phyloP scores from a whole-genome alignment of 2,888 invertebrate species.

The Agrotis ipsilon region DNA sequence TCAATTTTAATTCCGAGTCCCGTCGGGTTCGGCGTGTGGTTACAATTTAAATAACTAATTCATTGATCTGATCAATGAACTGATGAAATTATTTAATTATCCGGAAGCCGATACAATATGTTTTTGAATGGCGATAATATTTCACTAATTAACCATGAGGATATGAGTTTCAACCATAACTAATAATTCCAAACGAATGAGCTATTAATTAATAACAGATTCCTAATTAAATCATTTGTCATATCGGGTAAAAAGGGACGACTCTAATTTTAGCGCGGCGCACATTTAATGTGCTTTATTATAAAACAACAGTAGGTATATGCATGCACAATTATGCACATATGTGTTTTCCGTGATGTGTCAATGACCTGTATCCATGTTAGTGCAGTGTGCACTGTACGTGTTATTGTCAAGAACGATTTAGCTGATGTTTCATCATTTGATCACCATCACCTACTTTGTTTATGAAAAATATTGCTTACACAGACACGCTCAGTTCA shows the following conservation, averaged over 20 bases:
- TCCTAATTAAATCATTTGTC: not conserved
- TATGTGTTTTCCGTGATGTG: slow-evolving; percentile 74
- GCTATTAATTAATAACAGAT: not conserved
- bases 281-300: slow-evolving; percentile 23
- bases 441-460: slow-evolving; percentile 18
- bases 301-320: slow-evolving; percentile 31
- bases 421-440: slow-evolving; percentile 50
- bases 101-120: slow-evolving; percentile 29
- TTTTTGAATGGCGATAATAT: slow-evolving; percentile 25
- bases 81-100: slow-evolving; percentile 26
- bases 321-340: slow-evolving; percentile 51
- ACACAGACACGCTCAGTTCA: not conserved
- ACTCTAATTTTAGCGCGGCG: slow-evolving; percentile 40
- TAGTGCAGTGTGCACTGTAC: slow-evolving; percentile 62
- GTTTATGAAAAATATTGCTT: slow-evolving; percentile 31
- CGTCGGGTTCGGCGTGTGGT: slow-evolving; percentile 32
- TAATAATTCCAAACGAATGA: not conserved
- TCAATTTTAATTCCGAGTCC: not conserved
- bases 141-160: slow-evolving; percentile 19
- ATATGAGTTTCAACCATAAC: slow-evolving; percentile 10
- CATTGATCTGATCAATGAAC: slow-evolving; percentile 24
- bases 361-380: slow-evolving; percentile 78
- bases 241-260: slow-evolving; percentile 26
- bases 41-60: slow-evolving; percentile 14
- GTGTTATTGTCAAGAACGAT: slow-evolving; percentile 50